These are phyloP conservation scores for Adelphocoris suturalis DNA, from an alignment of 2,888 invertebrate genomes.

Conservation along the genomic window DNA sequence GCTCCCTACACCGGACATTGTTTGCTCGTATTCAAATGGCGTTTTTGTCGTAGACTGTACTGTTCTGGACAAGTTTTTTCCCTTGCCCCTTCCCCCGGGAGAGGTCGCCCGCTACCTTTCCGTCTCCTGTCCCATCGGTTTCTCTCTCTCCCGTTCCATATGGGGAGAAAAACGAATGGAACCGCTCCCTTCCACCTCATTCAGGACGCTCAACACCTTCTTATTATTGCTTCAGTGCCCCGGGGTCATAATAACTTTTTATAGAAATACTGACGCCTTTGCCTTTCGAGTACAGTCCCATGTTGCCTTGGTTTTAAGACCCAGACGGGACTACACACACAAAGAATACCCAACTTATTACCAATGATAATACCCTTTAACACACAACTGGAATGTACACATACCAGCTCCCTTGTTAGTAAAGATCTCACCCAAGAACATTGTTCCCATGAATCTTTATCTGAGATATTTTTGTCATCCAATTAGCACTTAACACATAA, in stretches of 20 bases:
- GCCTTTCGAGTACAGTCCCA: conserved; percentile 54
- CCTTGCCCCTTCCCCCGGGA: conserved; percentile 3
- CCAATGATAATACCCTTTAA: conserved; percentile 40
- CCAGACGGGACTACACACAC: conserved; percentile 18
- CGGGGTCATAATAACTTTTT: conserved; percentile 68
- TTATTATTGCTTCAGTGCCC: conserved; percentile 65
- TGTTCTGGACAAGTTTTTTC: conserved; percentile 70
- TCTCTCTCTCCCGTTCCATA: conserved; percentile 53
- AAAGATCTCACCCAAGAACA: conserved; percentile 5
- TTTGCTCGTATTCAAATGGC: conserved; percentile 70
- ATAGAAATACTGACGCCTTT: conserved; percentile 68
- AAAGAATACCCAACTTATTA: conserved; percentile 52
- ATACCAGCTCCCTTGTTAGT: conserved; percentile 26
- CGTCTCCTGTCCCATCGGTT: conserved; percentile 55
- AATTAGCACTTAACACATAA: background rate
- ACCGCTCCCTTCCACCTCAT: conserved; percentile 56
- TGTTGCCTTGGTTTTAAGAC: conserved; percentile 9
- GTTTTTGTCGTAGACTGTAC: conserved; percentile 70
- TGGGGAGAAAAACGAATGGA: conserved; percentile 61
- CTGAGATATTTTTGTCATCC: background rate
- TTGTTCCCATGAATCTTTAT: background rate
- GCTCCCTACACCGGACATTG: conserved; percentile 62
- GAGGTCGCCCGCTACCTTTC: conserved; percentile 54
- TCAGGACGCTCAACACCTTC: conserved; percentile 48
- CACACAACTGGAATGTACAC: background rate